phyloP scores from a whole-genome alignment of 2,888 invertebrate genomes.

The Ennomos erosarius region DNA sequence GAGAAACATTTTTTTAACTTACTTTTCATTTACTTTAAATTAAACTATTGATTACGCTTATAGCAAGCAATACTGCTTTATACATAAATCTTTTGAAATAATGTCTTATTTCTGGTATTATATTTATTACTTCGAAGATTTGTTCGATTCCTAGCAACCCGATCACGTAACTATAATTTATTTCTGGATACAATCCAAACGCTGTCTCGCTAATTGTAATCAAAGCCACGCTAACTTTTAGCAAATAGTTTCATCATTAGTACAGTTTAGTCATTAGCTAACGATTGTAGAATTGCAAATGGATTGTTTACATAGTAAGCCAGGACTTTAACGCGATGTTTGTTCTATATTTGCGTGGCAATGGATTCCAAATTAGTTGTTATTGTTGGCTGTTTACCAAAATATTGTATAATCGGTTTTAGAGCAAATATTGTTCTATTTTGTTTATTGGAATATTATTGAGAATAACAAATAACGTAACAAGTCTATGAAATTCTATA shows the following conservation, averaged over 20 bases:
- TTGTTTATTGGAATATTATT: background rate
- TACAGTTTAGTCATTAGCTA: conserved; percentile 40
- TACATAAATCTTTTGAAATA: too few relatives aligned
- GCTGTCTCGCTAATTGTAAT: conserved; percentile 37
- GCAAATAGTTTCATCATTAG: conserved; percentile 31
- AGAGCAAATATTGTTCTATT: conserved; percentile 4
- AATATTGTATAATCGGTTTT: conserved; percentile 7
- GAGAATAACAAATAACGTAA: too few relatives aligned
- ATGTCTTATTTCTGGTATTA: too few relatives aligned
- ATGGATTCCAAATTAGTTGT: conserved; percentile 19
- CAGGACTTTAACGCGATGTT: conserved; percentile 6
- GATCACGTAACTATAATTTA: conserved; percentile 34
- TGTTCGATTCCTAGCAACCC: background rate
- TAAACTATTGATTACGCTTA: too few relatives aligned
- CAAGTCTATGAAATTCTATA: too few relatives aligned
- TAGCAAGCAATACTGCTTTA: too few relatives aligned
- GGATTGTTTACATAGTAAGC: conserved; percentile 34
- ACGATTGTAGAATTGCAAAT: conserved; percentile 37
- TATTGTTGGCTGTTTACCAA: conserved; percentile 4
- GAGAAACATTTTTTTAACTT: too few relatives aligned
- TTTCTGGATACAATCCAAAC: conserved; percentile 35
- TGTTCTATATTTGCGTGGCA: conserved; percentile 12
- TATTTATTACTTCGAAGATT: background rate
- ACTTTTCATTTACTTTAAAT: too few relatives aligned
- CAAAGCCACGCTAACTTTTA: conserved; percentile 34